Percentiles rank a stretch among this genome's conserved stretches.
Conservation (phyloP, 2,797 vertebrate species). For the Gymnothorax reevesii region DNA sequence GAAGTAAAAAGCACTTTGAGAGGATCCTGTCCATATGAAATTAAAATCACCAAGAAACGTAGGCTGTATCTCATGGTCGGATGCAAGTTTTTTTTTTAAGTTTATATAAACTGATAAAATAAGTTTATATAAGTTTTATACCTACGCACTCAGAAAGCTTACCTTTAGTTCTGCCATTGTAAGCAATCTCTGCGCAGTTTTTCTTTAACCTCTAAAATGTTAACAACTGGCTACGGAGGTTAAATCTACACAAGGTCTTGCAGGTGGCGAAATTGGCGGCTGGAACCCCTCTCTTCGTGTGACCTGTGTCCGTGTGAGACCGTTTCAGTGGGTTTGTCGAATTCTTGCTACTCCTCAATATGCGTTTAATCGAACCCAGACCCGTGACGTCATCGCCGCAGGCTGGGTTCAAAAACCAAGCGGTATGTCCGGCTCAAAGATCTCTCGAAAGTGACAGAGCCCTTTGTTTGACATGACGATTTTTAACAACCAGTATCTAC, state of each 20-base stretch:
- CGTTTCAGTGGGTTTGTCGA: constrained; percentile 45
- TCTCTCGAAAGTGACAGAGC: neutral
- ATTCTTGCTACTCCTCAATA: constrained; percentile 71
- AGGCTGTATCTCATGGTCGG: neutral
- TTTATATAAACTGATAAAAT: no score
- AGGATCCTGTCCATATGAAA: neutral
- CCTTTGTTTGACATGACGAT: neutral
- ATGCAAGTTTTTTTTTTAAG: no score
- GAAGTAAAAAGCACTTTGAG: neutral
- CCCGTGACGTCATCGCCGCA: constrained; percentile 60
- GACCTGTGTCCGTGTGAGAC: constrained; percentile 23
- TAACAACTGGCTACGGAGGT: constrained; percentile 15
- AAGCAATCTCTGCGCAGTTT: constrained; percentile 15
- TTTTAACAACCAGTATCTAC: no score
- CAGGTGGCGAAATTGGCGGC: constrained; percentile 10
- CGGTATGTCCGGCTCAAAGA: neutral
- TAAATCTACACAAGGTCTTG: constrained; percentile 35
- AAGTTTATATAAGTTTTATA: no score
- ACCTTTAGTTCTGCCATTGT: constrained; percentile 74
- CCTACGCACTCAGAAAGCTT: constrained; percentile 38
- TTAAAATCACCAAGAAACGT: neutral
- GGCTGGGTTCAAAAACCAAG: neutral
- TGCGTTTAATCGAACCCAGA: constrained; percentile 77
- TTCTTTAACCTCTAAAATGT: constrained; percentile 10
- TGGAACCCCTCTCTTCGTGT: constrained; percentile 23